Base-by-base conservation (phyloP, 2,797 vertebrate species). In the Sparus aurata region DNA sequence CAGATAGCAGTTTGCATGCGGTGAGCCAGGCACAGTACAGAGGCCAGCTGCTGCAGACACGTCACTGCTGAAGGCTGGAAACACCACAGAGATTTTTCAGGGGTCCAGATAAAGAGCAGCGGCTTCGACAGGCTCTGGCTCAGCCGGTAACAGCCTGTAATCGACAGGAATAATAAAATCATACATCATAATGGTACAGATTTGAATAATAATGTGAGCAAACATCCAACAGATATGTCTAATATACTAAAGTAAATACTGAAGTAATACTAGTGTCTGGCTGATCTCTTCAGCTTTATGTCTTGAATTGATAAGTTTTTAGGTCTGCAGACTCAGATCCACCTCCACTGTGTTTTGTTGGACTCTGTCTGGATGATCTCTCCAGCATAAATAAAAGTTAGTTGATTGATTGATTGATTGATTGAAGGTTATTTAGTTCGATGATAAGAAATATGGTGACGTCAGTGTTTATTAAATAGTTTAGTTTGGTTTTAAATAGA, bases 21-120 rank as follows among this genome's bases (percentile, higher is more conserved):
- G 1, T 15, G 16, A 50, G 34, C 22, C 67, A 65, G 54, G n/a
- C 59, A 59, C 50, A 53, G 41, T 43, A 46, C 45, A 81, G 64
- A 62, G 38, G 15, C 62, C 65, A 81, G 79, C 70, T 82, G 79
- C 75, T 80, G 43, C 67, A 68, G 67, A 80, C 17, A 67, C 61
- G 65, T 73, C 64, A 77, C 59, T 67, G 53, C 69, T 77, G 63
- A 3, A 23, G 17, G 22, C 41, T 71, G 16, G 71, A 66, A 73
- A 66, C 27, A 27, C 16, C 47, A 75, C 46, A 61, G 13, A 57
- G 25, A 38, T 16, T n/a, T 58, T 59, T 18, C 16, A 25, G 65
- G 65, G 62, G 72, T 38, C 52, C 25, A 70, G 63, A 78, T 67
- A 59, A 54, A 69, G 47, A 57, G 53, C 49, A 41, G 16, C 25